A percentile compares a stretch with the other conserved stretches of the same genome.
These are phyloP conservation scores for Chamaetylas fuelleborni DNA, from an alignment of 2,113 vertebrate species.

Conservation along the genomic window DNA sequence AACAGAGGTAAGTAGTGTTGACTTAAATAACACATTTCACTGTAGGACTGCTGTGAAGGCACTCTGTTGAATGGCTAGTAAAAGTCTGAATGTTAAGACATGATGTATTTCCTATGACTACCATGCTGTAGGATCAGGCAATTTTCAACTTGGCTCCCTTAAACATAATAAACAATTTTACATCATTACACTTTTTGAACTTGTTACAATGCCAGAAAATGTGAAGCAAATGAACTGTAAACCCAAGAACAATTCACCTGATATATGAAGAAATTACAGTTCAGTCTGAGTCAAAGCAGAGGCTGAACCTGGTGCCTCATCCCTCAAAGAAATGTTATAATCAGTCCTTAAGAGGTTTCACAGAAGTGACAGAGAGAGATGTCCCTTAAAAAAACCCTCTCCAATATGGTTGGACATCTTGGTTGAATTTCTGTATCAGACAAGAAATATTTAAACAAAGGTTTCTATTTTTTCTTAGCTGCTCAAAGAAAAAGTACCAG, in stretches of 20 bases:
- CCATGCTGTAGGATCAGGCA: not conserved
- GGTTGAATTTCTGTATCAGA: not conserved
- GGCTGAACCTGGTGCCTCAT: not conserved
- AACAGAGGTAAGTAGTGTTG: not conserved
- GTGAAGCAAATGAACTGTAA: not conserved
- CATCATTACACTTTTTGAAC: not conserved
- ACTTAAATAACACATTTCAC: not conserved
- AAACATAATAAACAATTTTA: not conserved
- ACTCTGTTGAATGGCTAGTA: not conserved
- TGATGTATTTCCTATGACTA: not conserved
- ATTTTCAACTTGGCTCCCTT: not conserved
- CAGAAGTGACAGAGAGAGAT: not conserved
- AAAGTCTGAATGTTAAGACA: not conserved
- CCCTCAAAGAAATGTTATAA: not conserved
- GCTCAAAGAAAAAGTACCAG: rapidly evolving
- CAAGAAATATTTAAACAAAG: not conserved
- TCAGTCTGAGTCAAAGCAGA: not conserved
- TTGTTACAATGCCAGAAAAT: not conserved
- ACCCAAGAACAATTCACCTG: not conserved
- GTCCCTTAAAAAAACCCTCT: not conserved
- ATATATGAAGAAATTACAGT: not conserved
- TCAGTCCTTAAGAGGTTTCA: not conserved
- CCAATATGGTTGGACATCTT: not conserved
- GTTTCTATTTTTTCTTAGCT: not conserved
- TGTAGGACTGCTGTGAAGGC: not conserved